Evolutionary conservation across 2,888 invertebrate species (phyloP), one percentile per base, ranked within the genome.

Genomic region (Cephus runcator): DNA sequence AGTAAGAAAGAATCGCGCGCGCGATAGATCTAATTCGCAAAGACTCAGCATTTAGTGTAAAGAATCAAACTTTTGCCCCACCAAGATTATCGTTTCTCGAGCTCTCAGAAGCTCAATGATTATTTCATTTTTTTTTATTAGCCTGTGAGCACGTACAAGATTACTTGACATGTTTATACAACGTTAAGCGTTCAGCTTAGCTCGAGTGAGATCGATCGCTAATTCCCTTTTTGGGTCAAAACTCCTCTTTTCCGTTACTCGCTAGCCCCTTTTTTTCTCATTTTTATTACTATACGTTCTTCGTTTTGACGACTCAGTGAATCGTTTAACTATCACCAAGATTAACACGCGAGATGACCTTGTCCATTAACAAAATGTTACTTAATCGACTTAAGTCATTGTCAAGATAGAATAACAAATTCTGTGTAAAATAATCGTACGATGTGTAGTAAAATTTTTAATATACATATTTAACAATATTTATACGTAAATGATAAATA

Each of bases 81-180:
- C 23, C 56, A 56, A 56, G 56, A 56, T 56, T 56, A 56, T 56
- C 56, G 23, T 56, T 56, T 56, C 9, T 23, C 56, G 56, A 56
- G 56, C 56, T 56, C 15, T 9, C 73, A 69, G 33, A 33, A 73
- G 15, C 69, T 33, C 56, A 68, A 75, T 36, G 40, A 78, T 75
- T 30, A 69, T 79, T 77, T 12, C 56, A 69, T 73, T 12, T 74
- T 75, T 75, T 68, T 34, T 74, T 68, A 77, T 74, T 69, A 74
- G 35, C 34, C 71, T 56, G 12, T 23, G 56, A 56, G 23, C 56
- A 9, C 56, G 56, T 56, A 56, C 15, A 88, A 87, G 87, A 87
- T 89, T 89, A 89, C 87, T 89, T 88, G 89, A 90, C 89, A 90
- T 89, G 90, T 90, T 90, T 89, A 89, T 90, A 90, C 90, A 85